Evolutionary conservation across 2,113 vertebrate genomes (phyloP).

Genomic region (Pygoscelis adeliae): DNA sequence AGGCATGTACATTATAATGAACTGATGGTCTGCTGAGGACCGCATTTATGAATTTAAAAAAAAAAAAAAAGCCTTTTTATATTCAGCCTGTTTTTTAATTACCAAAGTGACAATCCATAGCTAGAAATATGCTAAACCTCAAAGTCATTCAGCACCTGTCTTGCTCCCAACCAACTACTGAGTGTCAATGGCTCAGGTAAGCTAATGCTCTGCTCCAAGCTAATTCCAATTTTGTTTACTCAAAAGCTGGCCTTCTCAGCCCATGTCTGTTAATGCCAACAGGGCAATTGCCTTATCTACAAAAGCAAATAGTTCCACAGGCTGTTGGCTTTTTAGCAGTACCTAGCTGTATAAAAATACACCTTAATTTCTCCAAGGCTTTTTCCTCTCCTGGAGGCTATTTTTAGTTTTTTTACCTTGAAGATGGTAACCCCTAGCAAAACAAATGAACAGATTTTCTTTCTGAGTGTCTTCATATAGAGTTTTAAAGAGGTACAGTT

Average conservation of each 20-base stretch:
- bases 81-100: not conserved
- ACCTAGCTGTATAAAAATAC: not conserved
- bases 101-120: not conserved
- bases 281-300: not conserved
- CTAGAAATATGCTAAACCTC: not conserved
- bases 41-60: not conserved
- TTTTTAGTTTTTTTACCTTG: not conserved
- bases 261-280: not conserved
- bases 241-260: not conserved
- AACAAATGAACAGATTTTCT: not conserved
- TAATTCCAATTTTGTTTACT: not conserved
- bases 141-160: not conserved
- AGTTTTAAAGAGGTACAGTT: not conserved
- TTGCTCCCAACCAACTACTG: not conserved
- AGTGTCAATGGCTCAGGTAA: not conserved
- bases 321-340: not conserved
- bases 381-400: not conserved
- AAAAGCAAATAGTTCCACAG: not conserved
- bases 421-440: not conserved
- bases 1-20: not conserved
- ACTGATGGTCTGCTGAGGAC: not conserved
- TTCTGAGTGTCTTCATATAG: not conserved
- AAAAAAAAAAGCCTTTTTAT: not conserved
- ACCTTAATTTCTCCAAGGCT: not conserved
- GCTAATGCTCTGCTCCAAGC: not conserved